Evolutionary conservation across 2,888 invertebrate genomes (phyloP), one percentile per base, ranked within the genome.

Genomic region (Plusia festucae): DNA sequence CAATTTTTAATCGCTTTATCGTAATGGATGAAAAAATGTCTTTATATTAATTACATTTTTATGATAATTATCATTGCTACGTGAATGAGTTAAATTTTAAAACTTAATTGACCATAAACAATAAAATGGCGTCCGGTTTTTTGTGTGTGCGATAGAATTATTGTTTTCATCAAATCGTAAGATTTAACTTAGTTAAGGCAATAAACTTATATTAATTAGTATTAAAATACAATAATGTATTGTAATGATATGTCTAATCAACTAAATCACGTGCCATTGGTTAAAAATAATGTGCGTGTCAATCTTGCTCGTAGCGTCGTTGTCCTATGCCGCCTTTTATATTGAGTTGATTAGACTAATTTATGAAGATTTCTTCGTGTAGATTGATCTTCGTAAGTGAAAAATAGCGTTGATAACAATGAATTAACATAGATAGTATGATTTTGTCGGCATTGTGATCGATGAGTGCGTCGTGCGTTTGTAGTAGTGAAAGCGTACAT

Each of bases 91-190:
- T 73, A 22, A 64, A 69, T 59, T 63, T 69, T 76, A 84, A 87
- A 86, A 77, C 58, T n/a, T 80, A 86, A 83, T 81, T 81, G 65
- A 80, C 92, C 95, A 95, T 93, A 95, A 93, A 93, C 91, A 95
- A 93, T 91, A 95, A 95, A 94, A 95, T 95, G 95, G 95, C 95
- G 94, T 91, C 87, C 88, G 88, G 91, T 93, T 95, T 95, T 93
- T 94, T 93, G 95, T 95, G 94, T 95, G 94, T 95, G 94, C 90
- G 90, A 91, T 91, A 86, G 90, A 93, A 89, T 91, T 89, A 93
- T 93, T 94, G 93, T 94, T 94, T 93, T 93, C 89, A 77, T 85
- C 68, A 86, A 86, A 89, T 85, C 81, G 62, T 68, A 67, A 78
- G 80, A 85, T 86, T 78, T 84, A 84, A 70, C 81, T 65, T 70